phyloP scores from a whole-genome alignment of 2,888 invertebrate genomes.

The Atrina japonica region DNA sequence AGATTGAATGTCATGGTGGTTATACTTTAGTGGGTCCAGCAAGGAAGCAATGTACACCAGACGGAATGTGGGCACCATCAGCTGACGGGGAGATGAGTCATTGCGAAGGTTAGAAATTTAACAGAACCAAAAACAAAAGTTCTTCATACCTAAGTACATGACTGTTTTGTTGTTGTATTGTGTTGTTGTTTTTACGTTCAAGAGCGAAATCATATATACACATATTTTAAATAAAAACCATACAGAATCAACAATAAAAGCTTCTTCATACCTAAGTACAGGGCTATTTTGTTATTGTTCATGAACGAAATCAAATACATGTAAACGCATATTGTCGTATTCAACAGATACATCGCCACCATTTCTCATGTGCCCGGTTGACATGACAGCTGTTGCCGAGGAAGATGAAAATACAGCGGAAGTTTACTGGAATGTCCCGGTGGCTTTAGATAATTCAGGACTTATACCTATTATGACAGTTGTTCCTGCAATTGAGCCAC shows the following conservation, averaged over 20 bases:
- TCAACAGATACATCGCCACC: slow-evolving; percentile 85
- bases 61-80: slow-evolving; percentile 82
- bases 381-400: slow-evolving; percentile 82
- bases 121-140: no score
- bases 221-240: no score
- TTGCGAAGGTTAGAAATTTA: slow-evolving; percentile 82
- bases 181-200: no score
- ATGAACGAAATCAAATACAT: no score
- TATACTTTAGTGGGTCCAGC: slow-evolving; percentile 84
- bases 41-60: slow-evolving; percentile 83
- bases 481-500: slow-evolving; percentile 84
- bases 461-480: slow-evolving; percentile 83
- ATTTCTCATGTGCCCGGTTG: slow-evolving; percentile 83
- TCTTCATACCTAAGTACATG: no score
- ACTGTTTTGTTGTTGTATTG: not conserved
- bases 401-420: slow-evolving; percentile 83
- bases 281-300: no score
- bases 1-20: slow-evolving; percentile 84
- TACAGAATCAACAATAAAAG: no score
- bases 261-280: no score
- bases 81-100: slow-evolving; percentile 80
- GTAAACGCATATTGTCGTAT: no score
- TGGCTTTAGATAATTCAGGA: slow-evolving; percentile 84
- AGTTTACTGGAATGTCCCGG: slow-evolving; percentile 83
- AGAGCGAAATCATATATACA: no score